These are phyloP conservation scores for Recurvirostra avosetta DNA, from an alignment of 2,113 vertebrate genomes.

Conservation along the genomic window DNA sequence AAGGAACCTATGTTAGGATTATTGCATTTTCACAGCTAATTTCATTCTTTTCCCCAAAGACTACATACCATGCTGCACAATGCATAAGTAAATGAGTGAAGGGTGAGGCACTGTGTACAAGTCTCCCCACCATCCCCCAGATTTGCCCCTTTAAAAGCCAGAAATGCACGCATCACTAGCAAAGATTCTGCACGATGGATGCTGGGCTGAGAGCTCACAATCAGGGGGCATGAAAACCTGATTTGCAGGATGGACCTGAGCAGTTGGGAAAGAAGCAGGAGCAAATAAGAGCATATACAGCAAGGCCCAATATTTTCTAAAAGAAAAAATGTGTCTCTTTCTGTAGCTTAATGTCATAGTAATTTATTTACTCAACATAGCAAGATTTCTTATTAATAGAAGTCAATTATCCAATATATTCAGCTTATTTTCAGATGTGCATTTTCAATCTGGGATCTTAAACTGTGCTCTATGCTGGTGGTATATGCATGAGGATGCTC, in stretches of 20 bases:
- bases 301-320: background rate
- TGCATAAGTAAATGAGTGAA: background rate
- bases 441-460: background rate
- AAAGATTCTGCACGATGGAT: background rate
- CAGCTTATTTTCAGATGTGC: background rate
- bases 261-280: background rate
- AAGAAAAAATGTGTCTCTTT: background rate
- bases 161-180: background rate
- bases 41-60: background rate
- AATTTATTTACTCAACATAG: background rate
- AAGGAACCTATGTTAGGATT: accelerated
- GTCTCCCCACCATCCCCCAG: background rate
- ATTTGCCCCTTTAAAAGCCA: background rate
- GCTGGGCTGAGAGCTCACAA: background rate
- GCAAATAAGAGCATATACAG: background rate
- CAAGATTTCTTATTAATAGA: background rate
- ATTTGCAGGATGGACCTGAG: background rate
- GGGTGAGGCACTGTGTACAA: accelerated
- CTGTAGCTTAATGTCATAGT: background rate
- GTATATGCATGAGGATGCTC: background rate
- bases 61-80: background rate
- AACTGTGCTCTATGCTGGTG: background rate
- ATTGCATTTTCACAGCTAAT: background rate
- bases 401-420: background rate
- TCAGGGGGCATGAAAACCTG: background rate